A percentile compares a stretch with the other conserved stretches of the same genome.
phyloP scores from a whole-genome alignment of 1,140 invertebrate genomes.

The Drosophila yakuba region DNA sequence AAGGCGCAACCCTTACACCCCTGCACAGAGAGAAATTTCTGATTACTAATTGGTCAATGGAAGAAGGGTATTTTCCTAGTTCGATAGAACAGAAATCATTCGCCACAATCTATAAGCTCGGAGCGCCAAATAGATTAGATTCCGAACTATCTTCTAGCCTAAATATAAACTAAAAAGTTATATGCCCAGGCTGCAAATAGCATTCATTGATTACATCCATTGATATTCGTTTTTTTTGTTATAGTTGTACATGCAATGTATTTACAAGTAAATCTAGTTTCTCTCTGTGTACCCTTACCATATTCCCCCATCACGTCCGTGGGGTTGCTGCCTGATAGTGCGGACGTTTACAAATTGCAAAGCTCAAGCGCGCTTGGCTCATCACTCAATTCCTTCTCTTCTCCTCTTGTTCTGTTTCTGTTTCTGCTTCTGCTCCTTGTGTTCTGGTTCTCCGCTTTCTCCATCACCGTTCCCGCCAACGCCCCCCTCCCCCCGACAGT shows the following conservation, averaged over 20 bases:
- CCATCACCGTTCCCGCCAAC: slow-evolving; percentile 2
- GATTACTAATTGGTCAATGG: background rate
- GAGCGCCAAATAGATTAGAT: too few species aligned
- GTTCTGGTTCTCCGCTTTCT: slow-evolving; percentile 20
- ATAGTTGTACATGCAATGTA: too few species aligned
- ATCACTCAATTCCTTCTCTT: slow-evolving; percentile 74
- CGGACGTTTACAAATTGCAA: slow-evolving; percentile 80
- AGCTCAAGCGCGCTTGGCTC: slow-evolving; percentile 75
- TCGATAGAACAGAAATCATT: too few species aligned
- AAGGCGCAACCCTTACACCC: slow-evolving; percentile 6
- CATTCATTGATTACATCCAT: too few species aligned
- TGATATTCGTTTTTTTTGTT: too few species aligned
- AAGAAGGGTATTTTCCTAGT: too few species aligned
- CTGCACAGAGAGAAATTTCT: slow-evolving; percentile 25
- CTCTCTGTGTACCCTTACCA: slow-evolving; percentile 19
- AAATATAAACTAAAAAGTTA: too few species aligned
- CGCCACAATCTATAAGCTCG: too few species aligned
- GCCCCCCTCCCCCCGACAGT: slow-evolving; percentile 33
- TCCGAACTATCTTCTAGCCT: too few species aligned
- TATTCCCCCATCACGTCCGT: slow-evolving; percentile 6
- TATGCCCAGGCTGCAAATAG: too few species aligned
- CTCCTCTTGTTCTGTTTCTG: slow-evolving; percentile 11
- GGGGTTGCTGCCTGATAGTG: slow-evolving; percentile 68
- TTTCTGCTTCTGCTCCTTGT: slow-evolving; percentile 5
- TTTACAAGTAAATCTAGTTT: background rate